Evolutionary conservation across 2,113 vertebrate species (phyloP), one percentile per base, ranked within the genome.

Genomic region (Lophura nycthemera): DNA sequence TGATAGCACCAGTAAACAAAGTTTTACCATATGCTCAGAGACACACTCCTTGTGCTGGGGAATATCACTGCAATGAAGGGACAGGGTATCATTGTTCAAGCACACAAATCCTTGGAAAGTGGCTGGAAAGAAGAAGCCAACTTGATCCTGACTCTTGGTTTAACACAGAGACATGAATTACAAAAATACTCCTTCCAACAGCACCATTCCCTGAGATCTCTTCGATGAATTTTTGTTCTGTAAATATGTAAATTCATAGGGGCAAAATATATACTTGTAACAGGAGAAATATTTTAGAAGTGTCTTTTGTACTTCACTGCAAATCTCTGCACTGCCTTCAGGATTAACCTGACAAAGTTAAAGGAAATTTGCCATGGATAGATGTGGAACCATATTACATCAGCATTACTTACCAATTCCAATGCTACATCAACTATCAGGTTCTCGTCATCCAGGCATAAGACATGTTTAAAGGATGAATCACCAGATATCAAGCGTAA

Each of bases 401-500:
- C 34, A 88, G 64, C 17, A 14, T 13, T 83, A 96, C 97, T 86
- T 91, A 98, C 97, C 97, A 98, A 59, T 38, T 88, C 89, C 65
- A 96, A 19, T 15, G 96, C 85, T 85, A 98, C 95, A 85, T 97
- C 98, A 91, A 91, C 95, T 70, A 97, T 81, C 57, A 99, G 97
- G 32, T 96, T 93, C 50, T 96, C 43, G 81, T 99, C 98, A 27
- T 96, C 98, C 82, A 99, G 97, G 80, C 97, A 98, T 10, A 98
- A 98, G 57, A 98, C 85, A 50, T 83, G 98, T 90, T 98, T 97
- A 90, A 96, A 97, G 21, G 97, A 77, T 0, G 97, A 97, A 30
- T 97, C 92, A 73, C 98, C 99, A 93, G 99, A 98, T 71, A 99
- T 90, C 76, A 97, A 75, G 54, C 86, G 95, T n/a, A 99, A 97